phyloP scores from a whole-genome alignment of 2,797 vertebrate species.

The Hippocampus kuda region DNA sequence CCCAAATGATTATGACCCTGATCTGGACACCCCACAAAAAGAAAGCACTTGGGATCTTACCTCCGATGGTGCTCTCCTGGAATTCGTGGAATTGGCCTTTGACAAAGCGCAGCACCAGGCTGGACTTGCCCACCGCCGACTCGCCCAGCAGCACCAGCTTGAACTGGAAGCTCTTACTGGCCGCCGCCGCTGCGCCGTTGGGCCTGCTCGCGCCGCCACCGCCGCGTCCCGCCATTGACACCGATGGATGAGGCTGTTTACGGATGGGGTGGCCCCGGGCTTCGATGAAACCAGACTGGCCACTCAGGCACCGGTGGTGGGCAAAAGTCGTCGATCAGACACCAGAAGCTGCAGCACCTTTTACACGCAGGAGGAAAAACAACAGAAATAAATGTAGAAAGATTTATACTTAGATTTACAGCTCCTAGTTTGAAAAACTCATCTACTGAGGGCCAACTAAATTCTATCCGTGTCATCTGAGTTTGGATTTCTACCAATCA shows the following conservation, averaged over 20 bases:
- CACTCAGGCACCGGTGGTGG: conserved; percentile 23
- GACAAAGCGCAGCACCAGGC: conserved; percentile 77
- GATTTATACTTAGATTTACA: not conserved
- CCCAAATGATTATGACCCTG: not conserved
- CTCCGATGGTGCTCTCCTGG: conserved; percentile 78
- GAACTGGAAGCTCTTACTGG: conserved; percentile 79
- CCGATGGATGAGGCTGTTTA: conserved; percentile 20
- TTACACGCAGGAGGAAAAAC: not conserved
- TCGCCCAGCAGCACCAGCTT: conserved; percentile 77
- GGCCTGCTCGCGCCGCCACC: conserved; percentile 73
- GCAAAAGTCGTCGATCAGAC: conserved; percentile 8
- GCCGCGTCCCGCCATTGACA: conserved; percentile 77
- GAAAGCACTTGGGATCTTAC: conserved; percentile 40
- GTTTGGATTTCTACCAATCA: too few species aligned
- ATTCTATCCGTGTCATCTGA: too few species aligned
- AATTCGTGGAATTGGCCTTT: conserved; percentile 80
- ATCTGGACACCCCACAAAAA: not conserved
- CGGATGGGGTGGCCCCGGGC: conserved; percentile 17
- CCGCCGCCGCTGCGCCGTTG: conserved; percentile 63
- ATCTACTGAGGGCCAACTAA: too few species aligned
- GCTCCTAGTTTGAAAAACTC: too few species aligned
- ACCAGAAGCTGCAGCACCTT: not conserved
- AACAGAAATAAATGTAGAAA: not conserved
- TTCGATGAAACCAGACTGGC: conserved; percentile 15
- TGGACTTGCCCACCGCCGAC: conserved; percentile 78